Evolutionary conservation across 2,113 vertebrate genomes (phyloP), one percentile per base, ranked within the genome.

Genomic region (Hoplias malabaricus): DNA sequence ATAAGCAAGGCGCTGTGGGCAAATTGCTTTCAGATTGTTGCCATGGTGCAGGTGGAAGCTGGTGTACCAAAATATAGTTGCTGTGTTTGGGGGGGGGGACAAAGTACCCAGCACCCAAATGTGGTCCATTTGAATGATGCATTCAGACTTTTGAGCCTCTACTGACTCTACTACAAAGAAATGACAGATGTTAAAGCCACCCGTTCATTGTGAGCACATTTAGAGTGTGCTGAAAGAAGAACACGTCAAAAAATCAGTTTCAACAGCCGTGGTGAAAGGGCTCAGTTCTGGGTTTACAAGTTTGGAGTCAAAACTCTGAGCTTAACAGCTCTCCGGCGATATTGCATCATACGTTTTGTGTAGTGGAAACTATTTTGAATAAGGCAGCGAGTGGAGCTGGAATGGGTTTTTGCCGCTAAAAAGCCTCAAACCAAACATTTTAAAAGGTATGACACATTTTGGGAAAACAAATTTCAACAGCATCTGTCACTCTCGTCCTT

Each of bases 21-120:
- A 59, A 65, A 80, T 80, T 73, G 71, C 61, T 83, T 56, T 73
- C 73, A 77, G 77, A 77, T 69, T 83, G 69, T 69, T 69, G 62
- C 48, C 46, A 69, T 57, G 69, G 73, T 25, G 61, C 19, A 10
- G 63, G 19, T 21, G 19, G 66, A 61, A 79, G 48, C 19, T 27
- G 27, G 21, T 38, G 36, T 57, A 59, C 50, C 21, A 13, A 72
- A 73, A 73, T 33, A 59, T 16, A 33, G 34, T 68, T 38, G 48
- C 21, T 77, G 34, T 67, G 40, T 50, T 73, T 73, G 40, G 48
- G 11, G 34, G 23, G 11, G 74, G 14, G 23, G 40, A 25, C 21
- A 66, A 54, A 31, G 43, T 42, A 21, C n/a, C 29, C 16, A 23
- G 29, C 16, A 19, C 33, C 19, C 9, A 21, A 33, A 25, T 25